Evolutionary conservation across 1,140 invertebrate species (phyloP), one percentile per base, ranked within the genome.

Genomic region (Orchesella cincta): DNA sequence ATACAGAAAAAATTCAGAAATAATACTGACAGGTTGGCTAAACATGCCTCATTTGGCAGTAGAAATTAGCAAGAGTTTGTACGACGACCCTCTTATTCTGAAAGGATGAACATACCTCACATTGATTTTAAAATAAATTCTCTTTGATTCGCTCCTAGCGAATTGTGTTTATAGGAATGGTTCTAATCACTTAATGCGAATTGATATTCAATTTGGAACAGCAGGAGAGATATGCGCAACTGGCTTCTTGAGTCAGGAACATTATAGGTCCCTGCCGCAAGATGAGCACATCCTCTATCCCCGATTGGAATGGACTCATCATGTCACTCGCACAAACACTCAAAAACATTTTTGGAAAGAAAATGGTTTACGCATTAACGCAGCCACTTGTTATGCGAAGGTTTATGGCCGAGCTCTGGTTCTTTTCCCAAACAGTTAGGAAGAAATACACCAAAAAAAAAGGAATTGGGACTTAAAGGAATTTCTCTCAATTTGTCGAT

Each of bases 121-220:
- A 33, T 31, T 29, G 31, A 29, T 31, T 81, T 90, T 89, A 36
- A 84, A 85, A 74, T 62, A 85, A 0, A 81, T 85, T 3, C 76
- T 85, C 18, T 75, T 85, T 23, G 83, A 83, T 1, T 79, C 79
- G 23, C 81, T 84, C 70, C 81, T 82, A 74, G 83, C 82, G 54
- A 81, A 83, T 54, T 83, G 81, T 78, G 76, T 52, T 2, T 75
- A 72, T 33, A 34, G 64, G 64, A 18, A 39, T 80, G 1, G 73
- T 76, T 1, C 46, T n/a, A 75, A 26, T 16, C 75, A 16, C 73
- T 73, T 57, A 75, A 75, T 12, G 76, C 79, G 2, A 57, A 57
- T 5, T 26, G 57, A 0, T 36, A 73, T 54, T 5, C 64, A 33
- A 76, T 76, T n/a, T n/a, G n/a, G n/a, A n/a, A n/a, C 46, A 57